These are phyloP conservation scores for Plectropomus leopardus DNA, from an alignment of 2,113 vertebrate genomes.

Conservation along the genomic window DNA sequence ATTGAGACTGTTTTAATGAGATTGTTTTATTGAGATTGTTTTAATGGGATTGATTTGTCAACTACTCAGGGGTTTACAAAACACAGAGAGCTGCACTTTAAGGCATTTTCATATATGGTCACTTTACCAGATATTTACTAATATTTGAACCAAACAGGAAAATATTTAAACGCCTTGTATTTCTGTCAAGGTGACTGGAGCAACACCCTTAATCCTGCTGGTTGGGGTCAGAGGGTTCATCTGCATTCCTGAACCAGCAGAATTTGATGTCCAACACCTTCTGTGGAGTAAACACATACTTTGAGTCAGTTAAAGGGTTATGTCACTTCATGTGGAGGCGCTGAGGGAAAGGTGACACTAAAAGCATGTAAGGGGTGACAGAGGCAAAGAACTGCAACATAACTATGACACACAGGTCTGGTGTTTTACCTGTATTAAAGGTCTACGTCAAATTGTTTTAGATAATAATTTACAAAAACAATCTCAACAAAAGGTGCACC, in stretches of 20 bases:
- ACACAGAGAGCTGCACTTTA: no score
- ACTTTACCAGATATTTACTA: background rate
- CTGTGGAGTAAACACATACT: conserved; percentile 7
- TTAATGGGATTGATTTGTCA: no score
- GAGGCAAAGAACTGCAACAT: background rate
- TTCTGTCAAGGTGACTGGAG: background rate
- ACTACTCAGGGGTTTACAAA: no score
- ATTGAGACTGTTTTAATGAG: no score
- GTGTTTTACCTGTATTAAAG: background rate
- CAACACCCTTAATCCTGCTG: background rate
- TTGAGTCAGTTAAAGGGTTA: background rate
- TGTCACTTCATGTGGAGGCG: background rate
- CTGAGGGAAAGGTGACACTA: background rate
- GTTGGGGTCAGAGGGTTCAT: background rate
- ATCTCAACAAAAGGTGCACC: background rate
- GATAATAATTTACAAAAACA: background rate
- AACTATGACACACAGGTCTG: background rate
- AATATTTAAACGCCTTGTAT: background rate
- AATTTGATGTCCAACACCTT: no score
- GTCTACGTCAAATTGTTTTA: background rate
- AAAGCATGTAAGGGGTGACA: background rate
- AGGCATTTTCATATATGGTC: background rate
- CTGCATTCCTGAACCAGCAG: background rate
- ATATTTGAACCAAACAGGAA: background rate
- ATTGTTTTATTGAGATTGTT: no score